Evolutionary conservation across 1,140 invertebrate genomes (phyloP).

Genomic region (Hesperophylax magnus): DNA sequence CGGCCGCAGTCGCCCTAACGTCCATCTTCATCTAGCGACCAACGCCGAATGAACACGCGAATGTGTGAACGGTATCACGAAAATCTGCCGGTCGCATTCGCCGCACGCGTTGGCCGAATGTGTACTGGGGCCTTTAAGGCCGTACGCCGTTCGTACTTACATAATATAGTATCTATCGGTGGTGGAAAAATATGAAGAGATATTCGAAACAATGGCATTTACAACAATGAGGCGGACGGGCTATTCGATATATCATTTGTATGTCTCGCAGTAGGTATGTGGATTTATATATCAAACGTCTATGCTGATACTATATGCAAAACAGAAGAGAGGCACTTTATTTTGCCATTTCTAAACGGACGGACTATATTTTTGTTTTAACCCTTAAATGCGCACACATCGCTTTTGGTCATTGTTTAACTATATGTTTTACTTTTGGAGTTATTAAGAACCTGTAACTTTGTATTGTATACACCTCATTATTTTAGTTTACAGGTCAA

Average conservation of each 20-base stretch:
- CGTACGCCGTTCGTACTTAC: too few relatives aligned
- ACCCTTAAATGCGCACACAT: not conserved
- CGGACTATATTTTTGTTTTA: conserved; percentile 4
- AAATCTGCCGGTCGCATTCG: too few relatives aligned
- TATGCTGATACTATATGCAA: not conserved
- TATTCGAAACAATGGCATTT: conserved; percentile 8
- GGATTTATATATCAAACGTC: conserved; percentile 4
- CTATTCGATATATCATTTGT: conserved; percentile 55
- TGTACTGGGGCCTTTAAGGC: too few relatives aligned
- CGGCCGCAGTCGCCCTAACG: too few relatives aligned
- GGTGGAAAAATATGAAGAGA: conserved; percentile 12
- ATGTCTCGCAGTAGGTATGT: conserved; percentile 31
- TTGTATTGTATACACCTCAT: too few relatives aligned
- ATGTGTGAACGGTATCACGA: too few relatives aligned
- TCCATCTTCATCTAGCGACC: too few relatives aligned
- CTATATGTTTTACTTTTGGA: too few relatives aligned
- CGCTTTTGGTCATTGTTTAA: not conserved
- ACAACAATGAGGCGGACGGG: conserved; percentile 25
- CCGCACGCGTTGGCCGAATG: too few relatives aligned
- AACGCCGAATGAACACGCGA: too few relatives aligned
- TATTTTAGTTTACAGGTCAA: too few relatives aligned
- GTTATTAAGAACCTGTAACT: too few relatives aligned
- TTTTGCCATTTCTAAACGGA: conserved; percentile 12
- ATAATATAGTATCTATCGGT: not conserved
- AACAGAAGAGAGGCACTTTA: not conserved